Evolutionary conservation across 2,113 vertebrate species (phyloP).

Genomic region (Nestor notabilis): DNA sequence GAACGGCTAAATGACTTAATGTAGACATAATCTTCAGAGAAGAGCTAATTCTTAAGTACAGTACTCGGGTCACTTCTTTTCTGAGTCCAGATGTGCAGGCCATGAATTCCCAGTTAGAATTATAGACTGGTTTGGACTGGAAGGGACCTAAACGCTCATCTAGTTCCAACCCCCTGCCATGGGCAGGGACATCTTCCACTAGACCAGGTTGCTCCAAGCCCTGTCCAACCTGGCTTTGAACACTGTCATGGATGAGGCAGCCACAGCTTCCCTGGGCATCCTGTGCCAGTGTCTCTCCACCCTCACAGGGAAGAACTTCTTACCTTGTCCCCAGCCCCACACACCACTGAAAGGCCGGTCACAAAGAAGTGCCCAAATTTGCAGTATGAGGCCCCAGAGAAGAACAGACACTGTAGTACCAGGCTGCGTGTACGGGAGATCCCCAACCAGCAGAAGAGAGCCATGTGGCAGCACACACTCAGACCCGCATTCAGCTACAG

Average conservation of each 20-base stretch:
- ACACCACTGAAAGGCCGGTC: neutral
- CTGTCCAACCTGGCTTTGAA: neutral
- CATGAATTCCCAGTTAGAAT: neutral
- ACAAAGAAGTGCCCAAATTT: neutral
- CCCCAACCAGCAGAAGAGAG: neutral
- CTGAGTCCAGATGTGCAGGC: too few relatives aligned
- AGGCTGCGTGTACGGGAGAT: fast-evolving
- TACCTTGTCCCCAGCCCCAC: neutral
- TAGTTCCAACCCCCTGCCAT: neutral
- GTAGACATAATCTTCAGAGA: fast-evolving
- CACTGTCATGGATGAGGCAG: neutral
- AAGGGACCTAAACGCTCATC: neutral
- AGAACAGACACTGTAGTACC: neutral
- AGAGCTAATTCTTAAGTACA: neutral
- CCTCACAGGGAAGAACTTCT: neutral
- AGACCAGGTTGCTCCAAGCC: neutral
- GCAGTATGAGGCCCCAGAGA: neutral
- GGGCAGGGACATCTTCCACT: neutral
- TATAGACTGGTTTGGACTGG: neutral
- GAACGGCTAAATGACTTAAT: neutral
- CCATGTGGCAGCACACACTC: fast-evolving
- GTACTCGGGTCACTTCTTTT: neutral
- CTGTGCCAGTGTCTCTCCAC: neutral
- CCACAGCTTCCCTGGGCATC: neutral
- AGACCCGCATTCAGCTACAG: neutral